phyloP scores from a whole-genome alignment of 2,113 vertebrate species.

The Cinclus cinclus region DNA sequence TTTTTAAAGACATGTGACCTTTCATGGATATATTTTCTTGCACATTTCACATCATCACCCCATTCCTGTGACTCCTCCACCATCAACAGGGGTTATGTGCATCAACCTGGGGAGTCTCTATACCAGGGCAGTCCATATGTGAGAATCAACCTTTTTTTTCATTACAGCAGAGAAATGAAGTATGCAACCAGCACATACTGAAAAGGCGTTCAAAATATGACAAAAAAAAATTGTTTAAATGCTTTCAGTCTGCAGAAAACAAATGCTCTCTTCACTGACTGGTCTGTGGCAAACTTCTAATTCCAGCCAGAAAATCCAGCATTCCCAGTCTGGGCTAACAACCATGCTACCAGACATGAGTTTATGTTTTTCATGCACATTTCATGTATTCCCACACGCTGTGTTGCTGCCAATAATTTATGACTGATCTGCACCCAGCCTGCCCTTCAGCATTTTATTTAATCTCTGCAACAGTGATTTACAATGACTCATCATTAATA shows the following conservation, averaged over 20 bases:
- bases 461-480: slow-evolving; percentile 84
- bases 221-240: slow-evolving; percentile 17
- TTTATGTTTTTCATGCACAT: slow-evolving; percentile 82
- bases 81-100: not conserved
- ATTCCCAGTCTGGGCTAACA: slow-evolving; percentile 65
- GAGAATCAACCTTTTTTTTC: not conserved
- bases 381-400: slow-evolving; percentile 80
- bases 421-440: slow-evolving; percentile 88
- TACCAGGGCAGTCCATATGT: not conserved
- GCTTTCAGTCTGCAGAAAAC: slow-evolving; percentile 46
- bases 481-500: slow-evolving; percentile 85
- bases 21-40: not conserved
- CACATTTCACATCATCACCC: not conserved
- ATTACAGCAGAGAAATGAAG: not conserved
- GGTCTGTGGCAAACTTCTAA: slow-evolving; percentile 60
- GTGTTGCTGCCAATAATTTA: slow-evolving; percentile 92
- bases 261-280: slow-evolving; percentile 47
- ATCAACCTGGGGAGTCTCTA: not conserved
- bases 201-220: slow-evolving; percentile 52
- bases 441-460: slow-evolving; percentile 94
- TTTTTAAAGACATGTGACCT: not conserved
- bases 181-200: not conserved
- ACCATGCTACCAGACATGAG: slow-evolving; percentile 75
- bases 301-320: slow-evolving; percentile 56
- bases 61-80: not conserved